These are phyloP conservation scores for Parauchenoglanis punctatus DNA, from an alignment of 2,797 vertebrate genomes.

Conservation along the genomic window DNA sequence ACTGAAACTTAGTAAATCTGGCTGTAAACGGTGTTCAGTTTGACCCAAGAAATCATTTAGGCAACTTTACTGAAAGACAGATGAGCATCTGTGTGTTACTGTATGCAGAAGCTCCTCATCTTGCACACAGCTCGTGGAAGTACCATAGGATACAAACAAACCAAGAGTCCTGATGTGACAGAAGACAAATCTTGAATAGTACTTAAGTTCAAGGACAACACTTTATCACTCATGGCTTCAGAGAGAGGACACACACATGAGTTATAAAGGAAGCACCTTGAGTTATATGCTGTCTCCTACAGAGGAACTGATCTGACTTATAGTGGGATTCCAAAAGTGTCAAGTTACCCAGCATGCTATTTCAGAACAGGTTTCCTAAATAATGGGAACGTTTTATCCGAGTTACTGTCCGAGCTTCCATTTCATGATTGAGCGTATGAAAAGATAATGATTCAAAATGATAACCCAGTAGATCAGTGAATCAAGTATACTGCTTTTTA, in stretches of 20 bases:
- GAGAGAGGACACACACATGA: slow-evolving; percentile 27
- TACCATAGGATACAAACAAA: neutral
- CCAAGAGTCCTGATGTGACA: slow-evolving; percentile 19
- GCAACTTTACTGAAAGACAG: neutral
- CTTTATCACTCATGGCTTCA: slow-evolving; percentile 32
- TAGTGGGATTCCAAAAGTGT: slow-evolving; percentile 28
- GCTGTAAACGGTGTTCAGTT: neutral
- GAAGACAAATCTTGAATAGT: slow-evolving; percentile 35
- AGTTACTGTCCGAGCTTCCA: slow-evolving; percentile 14
- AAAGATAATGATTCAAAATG: slow-evolving; percentile 31
- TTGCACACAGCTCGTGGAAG: neutral
- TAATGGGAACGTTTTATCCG: slow-evolving; percentile 2
- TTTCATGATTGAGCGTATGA: slow-evolving; percentile 14
- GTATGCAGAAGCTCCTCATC: neutral
- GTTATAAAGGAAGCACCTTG: slow-evolving; percentile 41
- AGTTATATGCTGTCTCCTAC: slow-evolving; percentile 37
- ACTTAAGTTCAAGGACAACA: slow-evolving; percentile 22
- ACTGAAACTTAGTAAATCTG: neutral
- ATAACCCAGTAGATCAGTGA: slow-evolving; percentile 32
- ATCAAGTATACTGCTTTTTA: slow-evolving; percentile 36
- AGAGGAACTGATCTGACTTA: slow-evolving; percentile 45
- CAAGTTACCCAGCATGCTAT: slow-evolving; percentile 25
- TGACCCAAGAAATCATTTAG: neutral
- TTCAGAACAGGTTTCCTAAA: slow-evolving; percentile 26
- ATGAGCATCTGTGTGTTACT: neutral